A percentile compares a stretch with the other conserved stretches of the same genome.
phyloP scores from a whole-genome alignment of 2,888 invertebrate species.

The Volucella zonaria region DNA sequence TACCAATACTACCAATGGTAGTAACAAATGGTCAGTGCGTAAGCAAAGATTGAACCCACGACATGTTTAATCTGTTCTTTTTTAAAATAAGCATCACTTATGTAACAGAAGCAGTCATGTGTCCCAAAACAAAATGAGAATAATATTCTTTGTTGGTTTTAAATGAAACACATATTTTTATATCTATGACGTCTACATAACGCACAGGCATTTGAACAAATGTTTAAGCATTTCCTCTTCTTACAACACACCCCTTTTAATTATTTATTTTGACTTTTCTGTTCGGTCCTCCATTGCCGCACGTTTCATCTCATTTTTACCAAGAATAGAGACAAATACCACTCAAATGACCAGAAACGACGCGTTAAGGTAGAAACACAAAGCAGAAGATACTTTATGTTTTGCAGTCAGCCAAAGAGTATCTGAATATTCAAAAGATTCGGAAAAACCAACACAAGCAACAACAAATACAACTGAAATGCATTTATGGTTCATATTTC shows the following conservation, averaged over 20 bases:
- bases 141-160: too few species aligned
- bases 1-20: too few species aligned
- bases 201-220: constrained; percentile 1
- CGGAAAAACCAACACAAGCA: neutral
- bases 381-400: neutral
- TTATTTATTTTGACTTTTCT: constrained; percentile 7
- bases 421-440: neutral
- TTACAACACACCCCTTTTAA: constrained; percentile 35
- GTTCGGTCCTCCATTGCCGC: constrained; percentile 2
- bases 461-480: neutral
- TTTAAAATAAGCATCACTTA: too few species aligned
- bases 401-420: too few species aligned
- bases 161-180: too few species aligned
- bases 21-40: too few species aligned
- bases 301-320: constrained; percentile 8
- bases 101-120: too few species aligned
- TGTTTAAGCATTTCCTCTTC: constrained; percentile 3
- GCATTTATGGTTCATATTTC: constrained; percentile 4
- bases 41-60: too few species aligned
- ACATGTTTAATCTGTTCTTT: too few species aligned
- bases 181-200: neutral
- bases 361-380: neutral
- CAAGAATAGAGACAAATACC: constrained; percentile 14
- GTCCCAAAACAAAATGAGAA: too few species aligned
- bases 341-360: constrained; percentile 4